Conservation (phyloP, 2,797 vertebrate genomes). For the Rhinella marina region DNA sequence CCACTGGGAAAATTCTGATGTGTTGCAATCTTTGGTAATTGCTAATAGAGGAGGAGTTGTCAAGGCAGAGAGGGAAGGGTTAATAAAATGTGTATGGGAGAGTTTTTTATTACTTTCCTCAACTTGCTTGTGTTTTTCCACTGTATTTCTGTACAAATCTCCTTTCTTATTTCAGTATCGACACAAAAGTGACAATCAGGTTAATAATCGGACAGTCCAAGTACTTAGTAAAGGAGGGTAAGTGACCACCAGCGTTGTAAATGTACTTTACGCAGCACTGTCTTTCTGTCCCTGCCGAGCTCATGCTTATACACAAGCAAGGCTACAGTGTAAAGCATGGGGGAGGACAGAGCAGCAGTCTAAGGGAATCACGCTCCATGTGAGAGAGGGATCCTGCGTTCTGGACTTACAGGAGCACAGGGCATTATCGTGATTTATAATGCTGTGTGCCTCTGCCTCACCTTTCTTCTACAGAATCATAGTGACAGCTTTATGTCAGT, state of each 20-base stretch:
- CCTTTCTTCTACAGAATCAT: too few relatives aligned
- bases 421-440: too few relatives aligned
- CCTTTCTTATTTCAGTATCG: conserved; percentile 77
- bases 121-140: background rate
- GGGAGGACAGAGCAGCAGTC: too few relatives aligned
- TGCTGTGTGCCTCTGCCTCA: too few relatives aligned
- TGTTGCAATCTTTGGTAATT: background rate
- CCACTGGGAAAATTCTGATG: background rate
- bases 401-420: too few relatives aligned
- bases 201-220: conserved; percentile 88
- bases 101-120: background rate
- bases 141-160: background rate
- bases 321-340: too few relatives aligned
- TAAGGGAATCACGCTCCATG: too few relatives aligned
- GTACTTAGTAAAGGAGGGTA: conserved; percentile 86
- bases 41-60: background rate
- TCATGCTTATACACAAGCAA: too few relatives aligned
- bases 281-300: too few relatives aligned
- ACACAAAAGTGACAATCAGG: conserved; percentile 86
- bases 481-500: too few relatives aligned
- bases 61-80: background rate
- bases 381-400: too few relatives aligned
- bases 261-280: background rate
- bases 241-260: conserved; percentile 68
- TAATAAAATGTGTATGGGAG: background rate